Conservation (phyloP, 92 coral and sea anemone genomes). For the Actinernus sp. region DNA sequence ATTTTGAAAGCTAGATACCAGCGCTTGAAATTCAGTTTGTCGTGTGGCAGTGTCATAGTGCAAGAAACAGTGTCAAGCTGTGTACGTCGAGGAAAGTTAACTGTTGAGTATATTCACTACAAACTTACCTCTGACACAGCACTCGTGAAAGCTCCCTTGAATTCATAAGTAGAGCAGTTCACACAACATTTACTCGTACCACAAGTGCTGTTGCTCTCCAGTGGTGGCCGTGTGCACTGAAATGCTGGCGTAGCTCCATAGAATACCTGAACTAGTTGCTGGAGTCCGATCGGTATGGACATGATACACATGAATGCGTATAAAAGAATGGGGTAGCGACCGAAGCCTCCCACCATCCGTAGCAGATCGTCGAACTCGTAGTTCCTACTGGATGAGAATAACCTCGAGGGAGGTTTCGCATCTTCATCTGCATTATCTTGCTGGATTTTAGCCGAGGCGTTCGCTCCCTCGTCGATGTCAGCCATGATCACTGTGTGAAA, state of each 20-base stretch:
- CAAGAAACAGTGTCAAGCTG: too few species aligned
- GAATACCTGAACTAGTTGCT: constrained; percentile 78
- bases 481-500: too few species aligned
- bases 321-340: constrained; percentile 67
- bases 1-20: too few species aligned
- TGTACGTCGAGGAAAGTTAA: too few species aligned
- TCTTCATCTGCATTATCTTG: too few species aligned
- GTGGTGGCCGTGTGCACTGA: constrained; percentile 24
- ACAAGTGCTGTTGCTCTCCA: constrained; percentile 14
- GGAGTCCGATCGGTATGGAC: constrained; percentile 76
- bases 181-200: constrained; percentile 59
- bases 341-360: constrained; percentile 75
- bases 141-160: constrained; percentile 59
- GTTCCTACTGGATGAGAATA: too few species aligned
- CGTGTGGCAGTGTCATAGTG: too few species aligned
- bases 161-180: constrained; percentile 67
- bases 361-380: constrained; percentile 78
- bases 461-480: too few species aligned
- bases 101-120: too few species aligned
- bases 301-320: constrained; percentile 76
- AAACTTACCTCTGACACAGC: constrained; percentile 91
- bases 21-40: too few species aligned
- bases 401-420: too few species aligned
- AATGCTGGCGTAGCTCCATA: constrained; percentile 75
- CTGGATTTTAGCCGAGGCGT: too few species aligned